Base-by-base conservation (phyloP, 2,113 vertebrate species). In the Plecturocebus donacophilus region DNA sequence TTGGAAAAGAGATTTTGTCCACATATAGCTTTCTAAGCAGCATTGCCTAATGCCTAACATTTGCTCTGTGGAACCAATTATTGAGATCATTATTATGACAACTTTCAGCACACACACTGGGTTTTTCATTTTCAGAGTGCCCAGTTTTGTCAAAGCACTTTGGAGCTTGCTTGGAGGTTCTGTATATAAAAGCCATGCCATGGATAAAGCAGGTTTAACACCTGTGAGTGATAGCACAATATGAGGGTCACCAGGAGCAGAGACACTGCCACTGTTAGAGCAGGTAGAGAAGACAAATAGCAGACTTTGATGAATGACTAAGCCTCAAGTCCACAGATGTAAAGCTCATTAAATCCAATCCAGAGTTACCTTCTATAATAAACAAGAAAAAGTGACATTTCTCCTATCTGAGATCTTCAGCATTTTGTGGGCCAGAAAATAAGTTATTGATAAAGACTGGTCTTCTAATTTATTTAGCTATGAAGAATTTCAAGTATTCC, bases 271-370 rank as follows among this genome's bases (percentile, higher is more conserved):
- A 12, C 70, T 8, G n/a, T 64, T 19, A 14, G 19, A 76, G 84
- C n/a, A 56, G 80, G 79, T 56, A 80, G 1, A 76, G 54, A 47
- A 76, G n/a, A 82, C 83, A 76, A 89, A 61, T 40, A 90, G 87
- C 64, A 90, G 88, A 77, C 70, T 90, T 61, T 85, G 87, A 77
- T 84, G 54, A 56, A 85, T 84, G 92, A 76, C 61, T 90, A 47
- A 73, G 47, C 35, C 52, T 49, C 73, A 82, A 10, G 38, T 12
- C 38, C 52, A 73, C n/a, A 87, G 42, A 76, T 23, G 32, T 35
- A 27, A 96, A 17, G 27, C 71, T 92, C 90, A 87, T 52, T 19
- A 84, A 82, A 84, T 49, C 47, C 40, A n/a, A 58, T 54, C 38
- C 12, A 56, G 16, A 79, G 58, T 89, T 82, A 54, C 32, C 9